phyloP scores from a whole-genome alignment of 2,888 invertebrate species.

The Cerceris ruficornis region DNA sequence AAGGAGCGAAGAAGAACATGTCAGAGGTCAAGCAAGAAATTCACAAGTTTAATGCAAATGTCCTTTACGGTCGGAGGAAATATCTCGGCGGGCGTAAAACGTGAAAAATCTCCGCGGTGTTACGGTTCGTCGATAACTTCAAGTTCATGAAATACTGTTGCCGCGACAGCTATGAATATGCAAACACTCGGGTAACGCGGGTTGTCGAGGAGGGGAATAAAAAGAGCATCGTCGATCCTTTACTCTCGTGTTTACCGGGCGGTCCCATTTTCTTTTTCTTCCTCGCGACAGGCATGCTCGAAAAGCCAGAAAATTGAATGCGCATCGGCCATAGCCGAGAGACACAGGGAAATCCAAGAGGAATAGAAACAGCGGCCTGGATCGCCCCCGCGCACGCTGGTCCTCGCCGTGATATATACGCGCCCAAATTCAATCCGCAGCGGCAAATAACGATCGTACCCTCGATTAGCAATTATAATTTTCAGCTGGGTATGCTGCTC shows the following conservation, averaged over 20 bases:
- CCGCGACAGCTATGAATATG: conserved; percentile 37
- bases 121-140: conserved; percentile 7
- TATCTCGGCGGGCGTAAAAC: not conserved
- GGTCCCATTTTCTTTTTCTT: conserved; percentile 1
- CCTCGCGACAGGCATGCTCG: not conserved
- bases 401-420: conserved; percentile 29
- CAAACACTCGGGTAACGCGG: conserved; percentile 12
- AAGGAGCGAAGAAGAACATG: too few relatives aligned
- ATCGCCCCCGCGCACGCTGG: not conserved
- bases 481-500: conserved; percentile 6
- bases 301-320: conserved; percentile 35
- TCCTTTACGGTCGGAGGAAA: not conserved
- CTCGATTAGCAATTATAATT: conserved; percentile 67
- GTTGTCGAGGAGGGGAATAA: not conserved
- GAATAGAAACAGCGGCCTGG: not conserved
- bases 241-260: conserved; percentile 22
- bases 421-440: conserved; percentile 49
- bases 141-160: conserved; percentile 11
- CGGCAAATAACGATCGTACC: conserved; percentile 48
- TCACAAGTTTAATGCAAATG: not conserved
- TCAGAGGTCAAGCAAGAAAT: too few relatives aligned
- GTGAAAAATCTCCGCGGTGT: not conserved
- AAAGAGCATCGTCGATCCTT: conserved; percentile 12
- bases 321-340: not conserved
- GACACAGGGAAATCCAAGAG: conserved; percentile 1